phyloP scores from a whole-genome alignment of 1,140 invertebrate species.

The Temnothorax longispinosus region DNA sequence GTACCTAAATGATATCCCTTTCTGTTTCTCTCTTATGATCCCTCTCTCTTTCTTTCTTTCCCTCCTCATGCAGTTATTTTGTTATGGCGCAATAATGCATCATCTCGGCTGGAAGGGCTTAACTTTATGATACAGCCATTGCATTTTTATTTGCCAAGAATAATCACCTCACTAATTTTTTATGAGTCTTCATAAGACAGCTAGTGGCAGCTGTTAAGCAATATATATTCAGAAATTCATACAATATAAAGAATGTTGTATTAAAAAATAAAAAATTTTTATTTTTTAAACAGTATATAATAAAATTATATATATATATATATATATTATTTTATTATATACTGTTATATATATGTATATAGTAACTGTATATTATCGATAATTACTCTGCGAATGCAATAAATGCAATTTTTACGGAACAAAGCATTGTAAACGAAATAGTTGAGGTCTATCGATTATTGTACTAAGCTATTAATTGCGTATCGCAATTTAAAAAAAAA shows the following conservation, averaged over 20 bases:
- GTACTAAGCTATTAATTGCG: not conserved
- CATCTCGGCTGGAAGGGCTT: not conserved
- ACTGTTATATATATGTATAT: not conserved
- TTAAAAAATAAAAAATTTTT: constrained; percentile 16
- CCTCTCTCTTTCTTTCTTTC: not conserved
- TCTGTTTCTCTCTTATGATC: not conserved
- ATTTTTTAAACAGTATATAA: not conserved
- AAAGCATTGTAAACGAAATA: not conserved
- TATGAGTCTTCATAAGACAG: not conserved
- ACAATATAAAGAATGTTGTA: not conserved
- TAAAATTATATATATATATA: not conserved
- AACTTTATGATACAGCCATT: constrained; percentile 30
- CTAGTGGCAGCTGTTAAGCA: not conserved
- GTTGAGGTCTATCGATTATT: constrained; percentile 27
- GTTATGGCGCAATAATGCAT: constrained; percentile 38
- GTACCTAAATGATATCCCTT: constrained; percentile 21
- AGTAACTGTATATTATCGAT: not conserved
- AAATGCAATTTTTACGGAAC: not conserved
- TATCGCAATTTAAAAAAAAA: constrained; percentile 22
- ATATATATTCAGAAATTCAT: not conserved
- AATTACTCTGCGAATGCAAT: not conserved
- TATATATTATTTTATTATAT: too few species aligned
- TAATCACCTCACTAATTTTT: constrained; percentile 52
- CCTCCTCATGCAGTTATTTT: constrained; percentile 8
- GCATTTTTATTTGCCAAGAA: constrained; percentile 32